These are phyloP conservation scores for Paradoxurus hermaphroditus DNA, from an alignment of 2,113 vertebrate genomes.

Conservation along the genomic window DNA sequence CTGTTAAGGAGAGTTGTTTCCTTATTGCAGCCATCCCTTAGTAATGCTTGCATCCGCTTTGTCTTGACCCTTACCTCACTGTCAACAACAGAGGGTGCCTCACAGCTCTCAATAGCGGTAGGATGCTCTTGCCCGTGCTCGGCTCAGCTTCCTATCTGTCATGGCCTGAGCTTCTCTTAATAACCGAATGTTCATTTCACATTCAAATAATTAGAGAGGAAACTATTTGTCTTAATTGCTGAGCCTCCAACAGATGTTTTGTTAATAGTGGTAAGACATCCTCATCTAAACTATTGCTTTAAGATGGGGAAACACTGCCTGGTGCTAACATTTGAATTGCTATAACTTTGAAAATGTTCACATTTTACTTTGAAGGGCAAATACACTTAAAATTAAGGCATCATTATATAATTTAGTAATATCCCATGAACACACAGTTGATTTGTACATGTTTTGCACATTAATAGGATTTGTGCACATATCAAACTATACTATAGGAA, in stretches of 20 bases:
- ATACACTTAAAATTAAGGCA: neutral
- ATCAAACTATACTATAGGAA: neutral
- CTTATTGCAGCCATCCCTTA: neutral
- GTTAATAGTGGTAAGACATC: slow-evolving; percentile 47
- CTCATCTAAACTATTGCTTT: slow-evolving; percentile 54
- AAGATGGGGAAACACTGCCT: slow-evolving; percentile 49
- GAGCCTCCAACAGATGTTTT: slow-evolving; percentile 65
- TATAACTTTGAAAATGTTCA: slow-evolving; percentile 50
- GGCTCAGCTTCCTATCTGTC: neutral
- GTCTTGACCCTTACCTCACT: neutral
- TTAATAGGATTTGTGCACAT: neutral
- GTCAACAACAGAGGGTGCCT: neutral
- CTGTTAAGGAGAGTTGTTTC: neutral
- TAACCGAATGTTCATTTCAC: slow-evolving; percentile 43
- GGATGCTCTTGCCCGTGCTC: fast-evolving
- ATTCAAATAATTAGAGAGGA: slow-evolving; percentile 50
- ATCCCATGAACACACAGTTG: neutral
- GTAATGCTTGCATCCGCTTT: neutral
- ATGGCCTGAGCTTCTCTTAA: neutral
- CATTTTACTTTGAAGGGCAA: slow-evolving; percentile 47
- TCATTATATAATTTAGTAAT: neutral
- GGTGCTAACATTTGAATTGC: slow-evolving; percentile 26
- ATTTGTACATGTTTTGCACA: neutral
- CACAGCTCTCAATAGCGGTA: neutral
- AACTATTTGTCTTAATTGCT: slow-evolving; percentile 67